Base-by-base conservation (phyloP, 53 echinoderm and acorn worm species). In the Holothuria scabra region DNA sequence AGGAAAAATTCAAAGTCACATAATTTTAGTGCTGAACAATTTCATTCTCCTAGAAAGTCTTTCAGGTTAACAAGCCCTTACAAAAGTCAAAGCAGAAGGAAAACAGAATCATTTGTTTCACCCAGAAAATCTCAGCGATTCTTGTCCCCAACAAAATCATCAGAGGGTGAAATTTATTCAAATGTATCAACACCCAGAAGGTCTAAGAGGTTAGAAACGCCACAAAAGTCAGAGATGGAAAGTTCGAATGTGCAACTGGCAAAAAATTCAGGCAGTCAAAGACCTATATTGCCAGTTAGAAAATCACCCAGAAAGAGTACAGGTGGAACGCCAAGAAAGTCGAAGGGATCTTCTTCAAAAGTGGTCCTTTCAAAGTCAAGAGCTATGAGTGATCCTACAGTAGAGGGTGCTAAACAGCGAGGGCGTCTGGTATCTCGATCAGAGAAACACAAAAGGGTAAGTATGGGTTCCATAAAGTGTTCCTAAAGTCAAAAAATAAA, bases 381-480 rank as follows among this genome's bases (percentile, higher is more conserved):
- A 52, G 18, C 52, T 16, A 16, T 52, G 52, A 52, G 52, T 52
- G 52, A 14, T 4, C 52, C 52, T 1, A 6, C 52, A 3, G 52
- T 0, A 52, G 52, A 52, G 52, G 52, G 52, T 18, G 18, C 52
- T 18, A 33, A 69, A 22, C 35, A 33, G 34, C 34, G 34, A 21
- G 41, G 35, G 10, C 22, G 21, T 18, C 4, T 34, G 41, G 31
- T 69, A 41, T 34, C 69, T 18, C 5, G 69, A 69, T 69, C 69
- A 18, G 69, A 69, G 44, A 69, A 22, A 32, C 69, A 69, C 35
- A 69, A 69, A 33, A 69, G 69, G 38, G 69, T 69, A 69, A 41
- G 5, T 32, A 41, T 34, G 41, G n/a, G 10, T 30, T 33, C 21
- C 11, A 32, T 35, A n/a, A n/a, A n/a, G n/a, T n/a, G n/a, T n/a